phyloP scores from a whole-genome alignment of 92 coral and sea anemone species.

The Epizoanthus stellaris region DNA sequence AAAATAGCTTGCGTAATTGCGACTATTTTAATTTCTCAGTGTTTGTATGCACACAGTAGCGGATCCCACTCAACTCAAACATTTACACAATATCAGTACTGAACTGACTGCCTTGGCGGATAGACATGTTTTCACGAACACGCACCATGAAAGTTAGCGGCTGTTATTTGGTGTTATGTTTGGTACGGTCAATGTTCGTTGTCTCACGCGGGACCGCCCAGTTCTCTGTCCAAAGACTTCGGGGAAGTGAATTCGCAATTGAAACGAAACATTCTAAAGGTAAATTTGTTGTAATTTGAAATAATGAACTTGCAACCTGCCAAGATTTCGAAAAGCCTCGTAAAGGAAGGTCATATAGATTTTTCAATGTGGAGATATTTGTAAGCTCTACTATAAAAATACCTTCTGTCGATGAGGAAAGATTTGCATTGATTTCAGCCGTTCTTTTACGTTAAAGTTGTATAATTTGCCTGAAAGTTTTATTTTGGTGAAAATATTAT shows the following conservation, averaged over 20 bases:
- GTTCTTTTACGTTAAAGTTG: too few relatives aligned
- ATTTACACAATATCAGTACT: constrained; percentile 19
- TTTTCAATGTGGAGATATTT: too few relatives aligned
- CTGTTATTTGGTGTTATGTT: background rate
- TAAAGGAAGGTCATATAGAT: background rate
- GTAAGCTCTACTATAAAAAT: too few relatives aligned
- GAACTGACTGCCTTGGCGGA: background rate
- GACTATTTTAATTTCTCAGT: constrained; percentile 10
- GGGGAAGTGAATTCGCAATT: background rate
- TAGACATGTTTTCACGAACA: constrained; percentile 5
- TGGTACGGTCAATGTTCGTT: background rate
- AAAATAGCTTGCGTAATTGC: constrained; percentile 36
- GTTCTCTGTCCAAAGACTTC: constrained; percentile 19
- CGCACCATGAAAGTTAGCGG: background rate
- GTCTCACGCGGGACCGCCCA: background rate
- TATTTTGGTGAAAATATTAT: too few relatives aligned
- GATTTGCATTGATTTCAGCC: too few relatives aligned
- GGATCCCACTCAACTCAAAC: background rate
- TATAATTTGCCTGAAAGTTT: too few relatives aligned
- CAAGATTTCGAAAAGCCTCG: constrained; percentile 9
- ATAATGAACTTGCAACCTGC: background rate
- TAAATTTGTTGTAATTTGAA: constrained; percentile 10
- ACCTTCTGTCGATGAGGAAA: too few relatives aligned
- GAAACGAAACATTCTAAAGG: constrained; percentile 12
- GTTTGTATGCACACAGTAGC: constrained; percentile 28